Conservation (phyloP, 2,797 vertebrate species). For the Phrynocephalus forsythii region DNA sequence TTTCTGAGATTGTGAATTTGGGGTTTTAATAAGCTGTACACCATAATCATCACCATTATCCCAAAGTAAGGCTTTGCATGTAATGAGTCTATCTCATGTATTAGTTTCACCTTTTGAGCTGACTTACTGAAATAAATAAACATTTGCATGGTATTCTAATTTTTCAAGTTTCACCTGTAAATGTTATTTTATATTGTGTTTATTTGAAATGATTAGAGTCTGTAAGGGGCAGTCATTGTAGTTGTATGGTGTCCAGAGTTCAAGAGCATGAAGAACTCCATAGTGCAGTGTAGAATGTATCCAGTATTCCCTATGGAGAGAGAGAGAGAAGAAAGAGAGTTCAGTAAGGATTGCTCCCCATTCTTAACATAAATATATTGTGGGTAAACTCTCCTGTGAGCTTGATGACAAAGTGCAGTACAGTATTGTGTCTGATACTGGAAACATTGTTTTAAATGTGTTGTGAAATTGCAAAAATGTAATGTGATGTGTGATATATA, state of each 20-base stretch:
- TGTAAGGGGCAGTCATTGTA: neutral
- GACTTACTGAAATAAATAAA: too few relatives aligned
- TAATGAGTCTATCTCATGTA: too few relatives aligned
- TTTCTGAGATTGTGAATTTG: too few relatives aligned
- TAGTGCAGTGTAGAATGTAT: neutral
- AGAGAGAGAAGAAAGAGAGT: neutral
- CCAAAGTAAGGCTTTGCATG: too few relatives aligned
- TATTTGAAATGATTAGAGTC: neutral
- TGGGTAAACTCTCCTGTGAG: neutral
- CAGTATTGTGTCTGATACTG: rapidly evolving
- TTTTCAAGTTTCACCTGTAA: neutral
- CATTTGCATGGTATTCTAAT: too few relatives aligned
- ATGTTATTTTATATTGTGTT: neutral
- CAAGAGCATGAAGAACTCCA: neutral
- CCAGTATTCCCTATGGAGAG: neutral
- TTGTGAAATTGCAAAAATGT: too few relatives aligned
- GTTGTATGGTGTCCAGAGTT: neutral
- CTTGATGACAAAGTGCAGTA: neutral
- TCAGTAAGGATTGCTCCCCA: neutral
- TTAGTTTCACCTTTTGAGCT: too few relatives aligned
- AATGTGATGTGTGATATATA: neutral
- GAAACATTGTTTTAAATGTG: neutral
- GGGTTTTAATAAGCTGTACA: too few relatives aligned
- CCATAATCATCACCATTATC: too few relatives aligned
- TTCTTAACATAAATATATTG: neutral